A percentile compares a stretch with the other conserved stretches of the same genome.
These are phyloP conservation scores for Chiloscyllium punctatum DNA, from an alignment of 2,797 vertebrate genomes.

Conservation along the genomic window DNA sequence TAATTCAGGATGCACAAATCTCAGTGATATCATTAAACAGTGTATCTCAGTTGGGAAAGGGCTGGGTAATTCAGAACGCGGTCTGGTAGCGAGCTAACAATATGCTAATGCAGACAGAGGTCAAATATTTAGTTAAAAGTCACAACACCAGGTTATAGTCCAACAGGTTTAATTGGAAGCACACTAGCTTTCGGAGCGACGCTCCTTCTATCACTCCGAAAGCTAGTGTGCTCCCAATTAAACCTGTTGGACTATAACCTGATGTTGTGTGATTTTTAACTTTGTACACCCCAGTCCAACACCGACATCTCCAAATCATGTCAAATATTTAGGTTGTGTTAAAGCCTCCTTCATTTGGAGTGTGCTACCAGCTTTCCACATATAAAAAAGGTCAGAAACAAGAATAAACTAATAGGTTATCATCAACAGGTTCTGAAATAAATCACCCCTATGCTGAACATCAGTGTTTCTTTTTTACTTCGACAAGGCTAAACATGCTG, in stretches of 20 bases:
- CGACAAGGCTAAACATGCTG: slow-evolving; percentile 82
- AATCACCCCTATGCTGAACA: slow-evolving; percentile 55
- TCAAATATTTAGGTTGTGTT: neutral
- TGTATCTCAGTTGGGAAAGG: neutral
- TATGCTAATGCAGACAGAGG: too few species aligned
- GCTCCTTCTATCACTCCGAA: too few species aligned
- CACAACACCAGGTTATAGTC: too few species aligned
- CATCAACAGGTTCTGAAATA: slow-evolving; percentile 58
- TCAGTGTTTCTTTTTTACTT: slow-evolving; percentile 63
- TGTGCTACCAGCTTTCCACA: neutral
- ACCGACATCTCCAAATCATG: too few species aligned
- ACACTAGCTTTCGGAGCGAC: too few species aligned
- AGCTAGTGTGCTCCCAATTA: too few species aligned
- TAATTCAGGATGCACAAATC: neutral
- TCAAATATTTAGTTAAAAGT: too few species aligned
- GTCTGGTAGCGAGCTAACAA: neutral
- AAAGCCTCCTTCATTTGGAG: neutral
- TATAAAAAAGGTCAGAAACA: neutral
- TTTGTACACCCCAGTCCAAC: too few species aligned
- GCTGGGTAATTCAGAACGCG: neutral
- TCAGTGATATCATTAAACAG: neutral
- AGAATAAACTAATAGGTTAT: slow-evolving; percentile 22
- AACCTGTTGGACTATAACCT: too few species aligned
- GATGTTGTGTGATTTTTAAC: too few species aligned
- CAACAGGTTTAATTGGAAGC: too few species aligned